Base-by-base conservation (phyloP, 1,140 invertebrate species). In the Meloidogyne floridensis region DNA sequence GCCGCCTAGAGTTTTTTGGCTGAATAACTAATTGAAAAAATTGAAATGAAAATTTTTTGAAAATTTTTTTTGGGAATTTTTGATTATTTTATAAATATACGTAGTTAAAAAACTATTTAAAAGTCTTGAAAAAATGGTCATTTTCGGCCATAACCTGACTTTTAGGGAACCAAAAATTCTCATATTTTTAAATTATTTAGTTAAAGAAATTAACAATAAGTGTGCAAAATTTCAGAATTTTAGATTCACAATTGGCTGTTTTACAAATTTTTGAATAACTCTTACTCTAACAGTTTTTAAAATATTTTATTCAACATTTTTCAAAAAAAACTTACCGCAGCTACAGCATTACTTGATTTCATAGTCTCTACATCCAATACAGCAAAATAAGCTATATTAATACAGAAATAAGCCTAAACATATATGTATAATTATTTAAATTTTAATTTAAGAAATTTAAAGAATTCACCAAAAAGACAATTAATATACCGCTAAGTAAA, bases 331-430 rank as follows among this genome's bases (percentile, higher is more conserved):
- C 89, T 90, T 85, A 92, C 91, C 83, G 92, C 90, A 75, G 92
- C 92, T 6, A 92, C 91, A 71, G 92, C 92, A 84, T 91, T 90
- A 1, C 91, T 91, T 6, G 75, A 77, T 73, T 91, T 86, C 86
- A 92, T 90, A 76, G 92, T 91, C 15, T 84, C 72, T 4, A 91
- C 90, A 73, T 91, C 91, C 9, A 92, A 86, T n/a, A 92, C 89
- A 2, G 91, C 89, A 83, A 92, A 91, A 86, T 92, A 92, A 59
- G 92, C 91, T 20, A 92, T 84, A 81, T 92, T 92, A 42, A 91
- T 89, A 71, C 91, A 84, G 7, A 92, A 87, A 84, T 92, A 92
- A 9, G 92, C 90, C 51, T 89, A 69, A 11, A 65, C n/a, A 85
- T 91, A 75, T n/a, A n/a, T n/a, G n/a, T n/a, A n/a, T 5, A 32